These are phyloP conservation scores for Leptocoma aspasia DNA, from an alignment of 2,113 vertebrate genomes.

Conservation along the genomic window DNA sequence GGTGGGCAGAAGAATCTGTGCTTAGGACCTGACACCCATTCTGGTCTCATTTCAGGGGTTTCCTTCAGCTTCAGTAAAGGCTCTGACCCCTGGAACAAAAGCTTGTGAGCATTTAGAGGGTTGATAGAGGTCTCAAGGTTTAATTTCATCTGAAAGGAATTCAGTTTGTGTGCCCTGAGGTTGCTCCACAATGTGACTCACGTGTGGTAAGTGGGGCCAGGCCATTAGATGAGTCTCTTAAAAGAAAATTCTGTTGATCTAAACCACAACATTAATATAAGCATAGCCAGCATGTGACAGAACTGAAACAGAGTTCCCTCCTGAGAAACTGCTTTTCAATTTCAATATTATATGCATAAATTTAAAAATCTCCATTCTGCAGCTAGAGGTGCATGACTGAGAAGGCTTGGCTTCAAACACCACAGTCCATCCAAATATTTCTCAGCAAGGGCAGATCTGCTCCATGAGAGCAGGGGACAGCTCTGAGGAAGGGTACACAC, in stretches of 20 bases:
- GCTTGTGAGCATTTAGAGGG: background rate
- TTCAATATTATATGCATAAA: background rate
- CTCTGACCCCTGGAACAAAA: background rate
- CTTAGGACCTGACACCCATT: background rate
- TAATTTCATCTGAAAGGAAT: background rate
- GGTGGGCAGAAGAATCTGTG: fast-evolving
- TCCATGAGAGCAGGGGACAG: background rate
- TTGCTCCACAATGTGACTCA: background rate
- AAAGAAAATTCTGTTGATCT: background rate
- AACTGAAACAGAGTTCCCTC: background rate
- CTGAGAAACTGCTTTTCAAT: background rate
- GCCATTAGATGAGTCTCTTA: background rate
- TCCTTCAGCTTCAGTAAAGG: background rate
- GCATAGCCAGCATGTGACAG: background rate
- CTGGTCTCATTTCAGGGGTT: background rate
- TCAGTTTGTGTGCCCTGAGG: background rate
- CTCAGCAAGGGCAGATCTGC: background rate
- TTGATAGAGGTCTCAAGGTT: background rate
- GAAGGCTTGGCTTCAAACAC: background rate
- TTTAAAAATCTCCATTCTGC: background rate
- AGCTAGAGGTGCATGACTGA: background rate
- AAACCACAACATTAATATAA: background rate
- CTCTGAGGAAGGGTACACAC: background rate
- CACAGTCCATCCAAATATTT: too few species aligned
- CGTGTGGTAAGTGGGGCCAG: background rate